Base-by-base conservation (phyloP, 2,797 vertebrate genomes). In the Enteromius unitaeniatus region DNA sequence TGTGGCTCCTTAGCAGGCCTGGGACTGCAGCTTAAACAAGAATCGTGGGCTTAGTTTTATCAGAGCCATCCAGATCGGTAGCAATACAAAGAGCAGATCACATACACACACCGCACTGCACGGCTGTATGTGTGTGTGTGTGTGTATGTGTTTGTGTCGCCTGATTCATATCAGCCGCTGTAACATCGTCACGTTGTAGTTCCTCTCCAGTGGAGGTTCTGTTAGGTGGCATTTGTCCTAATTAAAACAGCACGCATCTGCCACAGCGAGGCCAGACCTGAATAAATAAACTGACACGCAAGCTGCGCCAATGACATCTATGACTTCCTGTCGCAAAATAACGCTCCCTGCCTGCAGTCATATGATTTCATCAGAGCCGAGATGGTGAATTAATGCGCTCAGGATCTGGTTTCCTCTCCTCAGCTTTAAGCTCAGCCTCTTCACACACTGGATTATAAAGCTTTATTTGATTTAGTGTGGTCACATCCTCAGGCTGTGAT, bases 401-500 rank as follows among this genome's bases (percentile, higher is more conserved):
- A 45, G 60, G 55, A 72, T 83, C 64, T 45, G 21, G 51, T 77
- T 78, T 42, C 40, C 49, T 26, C 45, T 58, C 37, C 76, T 82
- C 67, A 23, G 68, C 85, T 79, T 15, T 68, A 55, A 86, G 70
- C 77, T 76, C 72, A 83, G 78, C 78, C 70, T 75, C 81, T 84
- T 83, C 78, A 83, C 78, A 79, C 65, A 76, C 77, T 75, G 58
- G 70, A 81, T 86, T 80, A 86, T 65, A 84, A 23, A 72, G 70
- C 85, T 76, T 83, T 70, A 84, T 86, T 84, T 86, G 78, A 79
- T 82, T 83, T 80, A 77, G 42, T 72, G 42, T 68, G 53, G 70
- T 77, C 37, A 68, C 70, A 76, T 83, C 69, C 81, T 42, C 51
- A 69, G 85, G 76, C 81, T 86, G 78, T 62, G 82, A 77, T 74